Percentiles rank a stretch among this genome's conserved stretches.
These are phyloP conservation scores for Ptychochromis oligacanthus DNA, from an alignment of 2,113 vertebrate genomes.

Conservation along the genomic window DNA sequence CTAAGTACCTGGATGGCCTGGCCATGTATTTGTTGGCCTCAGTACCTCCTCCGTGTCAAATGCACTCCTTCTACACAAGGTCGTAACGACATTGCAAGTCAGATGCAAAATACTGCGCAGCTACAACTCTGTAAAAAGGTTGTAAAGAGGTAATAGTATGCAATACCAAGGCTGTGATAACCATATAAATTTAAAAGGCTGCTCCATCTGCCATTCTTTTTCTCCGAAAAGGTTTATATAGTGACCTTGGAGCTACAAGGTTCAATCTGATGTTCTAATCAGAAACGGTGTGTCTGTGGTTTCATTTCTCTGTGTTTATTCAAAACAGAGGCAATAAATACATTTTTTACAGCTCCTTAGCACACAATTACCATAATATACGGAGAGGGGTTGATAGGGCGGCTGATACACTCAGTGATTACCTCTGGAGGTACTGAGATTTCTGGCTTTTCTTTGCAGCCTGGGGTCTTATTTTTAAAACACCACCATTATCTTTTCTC, in stretches of 20 bases:
- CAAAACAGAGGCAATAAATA: slow-evolving; percentile 59
- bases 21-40: slow-evolving; percentile 15
- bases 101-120: slow-evolving; percentile 54
- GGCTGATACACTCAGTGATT: slow-evolving; percentile 47
- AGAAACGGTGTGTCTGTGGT: slow-evolving; percentile 15
- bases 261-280: slow-evolving; percentile 46
- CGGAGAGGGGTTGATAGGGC: slow-evolving; percentile 33
- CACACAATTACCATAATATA: slow-evolving; percentile 57
- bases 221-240: slow-evolving; percentile 40
- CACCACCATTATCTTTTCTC: not conserved
- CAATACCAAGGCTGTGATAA: slow-evolving; percentile 58
- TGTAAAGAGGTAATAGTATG: slow-evolving; percentile 69
- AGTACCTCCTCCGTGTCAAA: slow-evolving; percentile 32
- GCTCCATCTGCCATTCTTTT: slow-evolving; percentile 57
- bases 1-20: slow-evolving; percentile 30
- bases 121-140: slow-evolving; percentile 68
- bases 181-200: slow-evolving; percentile 61
- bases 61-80: slow-evolving; percentile 41
- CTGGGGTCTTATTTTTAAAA: slow-evolving; percentile 28
- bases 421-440: slow-evolving; percentile 35
- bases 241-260: slow-evolving; percentile 63
- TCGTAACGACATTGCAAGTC: slow-evolving; percentile 46
- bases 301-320: slow-evolving; percentile 57
- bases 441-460: slow-evolving; percentile 20
- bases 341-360: slow-evolving; percentile 47